Evolutionary conservation across 2,888 invertebrate genomes (phyloP), one percentile per base, ranked within the genome.

Genomic region (Agonopterix arenella): DNA sequence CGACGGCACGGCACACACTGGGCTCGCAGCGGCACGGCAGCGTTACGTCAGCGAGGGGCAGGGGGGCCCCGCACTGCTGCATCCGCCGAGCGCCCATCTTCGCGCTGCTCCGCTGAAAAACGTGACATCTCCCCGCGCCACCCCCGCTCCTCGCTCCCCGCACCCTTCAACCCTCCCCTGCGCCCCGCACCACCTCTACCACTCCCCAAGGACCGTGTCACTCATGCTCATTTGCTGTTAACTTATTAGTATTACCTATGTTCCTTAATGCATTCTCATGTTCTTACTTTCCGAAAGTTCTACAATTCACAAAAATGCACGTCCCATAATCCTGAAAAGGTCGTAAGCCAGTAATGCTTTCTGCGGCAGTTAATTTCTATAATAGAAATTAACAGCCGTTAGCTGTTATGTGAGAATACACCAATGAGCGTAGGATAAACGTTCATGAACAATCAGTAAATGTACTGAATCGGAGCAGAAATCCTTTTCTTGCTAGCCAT

Each of bases 1-100:
- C 83, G 84, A 81, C 84, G 88, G 82, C 88, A 83, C 83, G 84
- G 79, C 78, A 78, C 84, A 80, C 83, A 88, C 86, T 86, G 83
- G 84, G 84, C 80, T 74, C 74, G 36, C 45, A 16, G 47, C 47
- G 48, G 81, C 80, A 81, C 47, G 48, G 81, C 80, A 81, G 73
- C 80, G 83, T 89, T 89, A 88, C 85, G 90, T 88, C 85, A 89
- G 85, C 80, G 80, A 65, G 78, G 84, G 54, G 61, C 50, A 63
- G 46, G 61, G 65, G 59, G 69, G 68, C 79, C 79, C 80, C 84
- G 76, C 85, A 76, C 83, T 84, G 83, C 85, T 83, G 86, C 84
- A 88, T 83, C 82, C 82, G 80, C 76, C 69, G 70, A 71, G 73
- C 80, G 72, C 80, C 78, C 76, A 79, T 82, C 83, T 80, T 78